Percentiles rank a stretch among this genome's conserved stretches.
These are phyloP conservation scores for Zygothrica quintamaculata DNA, from an alignment of 2,888 invertebrate species.

Conservation along the genomic window DNA sequence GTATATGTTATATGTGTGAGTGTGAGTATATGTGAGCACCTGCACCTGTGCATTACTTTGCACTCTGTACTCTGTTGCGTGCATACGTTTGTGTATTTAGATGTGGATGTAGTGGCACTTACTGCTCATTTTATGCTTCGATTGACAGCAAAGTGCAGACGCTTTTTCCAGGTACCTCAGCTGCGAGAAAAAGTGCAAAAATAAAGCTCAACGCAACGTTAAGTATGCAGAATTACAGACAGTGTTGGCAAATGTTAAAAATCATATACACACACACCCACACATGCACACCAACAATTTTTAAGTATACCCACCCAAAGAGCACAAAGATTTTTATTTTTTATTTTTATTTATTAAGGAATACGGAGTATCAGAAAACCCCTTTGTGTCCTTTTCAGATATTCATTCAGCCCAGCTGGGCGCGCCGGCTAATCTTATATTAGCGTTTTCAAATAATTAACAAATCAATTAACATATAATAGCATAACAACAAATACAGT, in stretches of 20 bases:
- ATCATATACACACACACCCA: neutral
- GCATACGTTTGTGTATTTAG: constrained; percentile 42
- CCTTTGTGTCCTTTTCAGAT: too few species aligned
- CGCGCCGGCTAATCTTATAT: too few species aligned
- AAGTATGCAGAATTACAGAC: constrained; percentile 20
- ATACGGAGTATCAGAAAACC: too few species aligned
- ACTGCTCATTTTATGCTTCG: constrained; percentile 82
- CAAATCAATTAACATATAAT: too few species aligned
- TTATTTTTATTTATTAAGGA: too few species aligned
- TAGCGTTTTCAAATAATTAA: too few species aligned
- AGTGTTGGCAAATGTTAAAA: constrained; percentile 24
- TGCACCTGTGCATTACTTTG: constrained; percentile 23
- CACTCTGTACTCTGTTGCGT: constrained; percentile 11
- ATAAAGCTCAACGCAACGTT: constrained; percentile 17
- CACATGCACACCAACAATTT: too few species aligned
- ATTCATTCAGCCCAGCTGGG: too few species aligned
- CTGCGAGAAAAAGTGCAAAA: constrained; percentile 17
- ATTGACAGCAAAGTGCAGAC: constrained; percentile 71
- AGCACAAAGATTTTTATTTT: too few species aligned
- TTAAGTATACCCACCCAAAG: too few species aligned
- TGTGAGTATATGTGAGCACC: neutral
- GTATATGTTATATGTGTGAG: constrained; percentile 5
- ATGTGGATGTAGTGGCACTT: constrained; percentile 73
- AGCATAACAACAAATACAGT: too few species aligned
- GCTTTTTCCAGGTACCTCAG: constrained; percentile 52